phyloP scores from a whole-genome alignment of 2,113 vertebrate species.

The Nesogale talazaci region DNA sequence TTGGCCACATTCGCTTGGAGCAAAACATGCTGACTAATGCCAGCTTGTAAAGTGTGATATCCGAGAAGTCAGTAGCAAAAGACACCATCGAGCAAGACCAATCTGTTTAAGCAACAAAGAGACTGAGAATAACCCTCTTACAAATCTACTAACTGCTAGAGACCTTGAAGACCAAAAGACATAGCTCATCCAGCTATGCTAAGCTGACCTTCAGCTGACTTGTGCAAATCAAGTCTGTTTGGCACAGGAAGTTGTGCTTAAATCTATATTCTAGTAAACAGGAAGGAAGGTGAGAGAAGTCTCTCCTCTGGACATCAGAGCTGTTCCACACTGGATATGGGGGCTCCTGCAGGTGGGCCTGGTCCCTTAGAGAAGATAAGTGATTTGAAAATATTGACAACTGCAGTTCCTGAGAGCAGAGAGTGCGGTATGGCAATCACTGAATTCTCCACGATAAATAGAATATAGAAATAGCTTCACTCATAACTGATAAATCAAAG shows the following conservation, averaged over 20 bases:
- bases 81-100: not conserved
- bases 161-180: not conserved
- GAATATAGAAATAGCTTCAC: too few species aligned
- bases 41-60: not conserved
- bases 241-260: not conserved
- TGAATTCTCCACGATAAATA: not conserved
- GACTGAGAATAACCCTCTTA: not conserved
- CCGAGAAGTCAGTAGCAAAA: not conserved
- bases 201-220: not conserved
- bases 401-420: not conserved
- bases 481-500: too few species aligned
- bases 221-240: not conserved
- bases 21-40: not conserved
- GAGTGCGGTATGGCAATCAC: not conserved
- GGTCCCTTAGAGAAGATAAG: not conserved
- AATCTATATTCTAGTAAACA: not conserved
- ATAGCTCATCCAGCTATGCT: not conserved
- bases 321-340: not conserved
- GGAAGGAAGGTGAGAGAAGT: not conserved
- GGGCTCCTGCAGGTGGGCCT: not conserved
- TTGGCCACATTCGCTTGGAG: not conserved
- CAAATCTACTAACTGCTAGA: not conserved
- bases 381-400: not conserved
- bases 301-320: not conserved
- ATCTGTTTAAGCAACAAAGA: not conserved